phyloP scores from a whole-genome alignment of 2,113 vertebrate species.

The Abramis brama region DNA sequence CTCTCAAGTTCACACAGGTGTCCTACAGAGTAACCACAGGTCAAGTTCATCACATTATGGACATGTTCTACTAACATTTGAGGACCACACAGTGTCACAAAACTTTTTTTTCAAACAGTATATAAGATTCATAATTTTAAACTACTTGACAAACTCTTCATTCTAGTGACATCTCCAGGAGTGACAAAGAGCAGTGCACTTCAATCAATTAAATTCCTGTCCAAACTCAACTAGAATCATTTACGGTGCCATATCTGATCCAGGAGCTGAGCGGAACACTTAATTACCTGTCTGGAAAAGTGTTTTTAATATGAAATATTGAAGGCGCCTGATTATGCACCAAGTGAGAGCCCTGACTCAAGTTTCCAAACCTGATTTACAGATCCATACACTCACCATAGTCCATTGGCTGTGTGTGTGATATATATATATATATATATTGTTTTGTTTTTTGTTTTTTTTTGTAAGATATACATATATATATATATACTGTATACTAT shows the following conservation, averaged over 20 bases:
- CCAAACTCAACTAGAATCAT: slow-evolving; percentile 59
- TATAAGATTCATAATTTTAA: not conserved
- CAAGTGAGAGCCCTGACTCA: slow-evolving; percentile 38
- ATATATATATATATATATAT: too few relatives aligned
- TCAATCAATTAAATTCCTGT: slow-evolving; percentile 63
- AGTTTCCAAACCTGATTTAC: not conserved
- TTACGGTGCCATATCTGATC: slow-evolving; percentile 55
- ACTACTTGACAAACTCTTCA: slow-evolving; percentile 45
- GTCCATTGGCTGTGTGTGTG: not conserved
- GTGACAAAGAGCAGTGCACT: slow-evolving; percentile 55
- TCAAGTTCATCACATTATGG: not conserved
- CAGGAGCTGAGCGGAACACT: slow-evolving; percentile 59
- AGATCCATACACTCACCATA: not conserved
- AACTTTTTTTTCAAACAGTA: not conserved
- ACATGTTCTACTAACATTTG: not conserved
- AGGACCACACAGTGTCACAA: not conserved
- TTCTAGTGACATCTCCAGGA: slow-evolving; percentile 42
- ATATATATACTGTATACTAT: too few relatives aligned
- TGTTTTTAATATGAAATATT: slow-evolving; percentile 63
- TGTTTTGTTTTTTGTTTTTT: too few relatives aligned
- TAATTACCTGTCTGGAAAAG: slow-evolving; percentile 65
- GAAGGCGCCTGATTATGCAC: slow-evolving; percentile 48
- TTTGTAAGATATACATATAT: too few relatives aligned
- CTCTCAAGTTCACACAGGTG: not conserved
- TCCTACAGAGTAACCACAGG: not conserved